Evolutionary conservation across 2,113 vertebrate genomes (phyloP), one percentile per base, ranked within the genome.

Genomic region (Motacilla tschutschensis): DNA sequence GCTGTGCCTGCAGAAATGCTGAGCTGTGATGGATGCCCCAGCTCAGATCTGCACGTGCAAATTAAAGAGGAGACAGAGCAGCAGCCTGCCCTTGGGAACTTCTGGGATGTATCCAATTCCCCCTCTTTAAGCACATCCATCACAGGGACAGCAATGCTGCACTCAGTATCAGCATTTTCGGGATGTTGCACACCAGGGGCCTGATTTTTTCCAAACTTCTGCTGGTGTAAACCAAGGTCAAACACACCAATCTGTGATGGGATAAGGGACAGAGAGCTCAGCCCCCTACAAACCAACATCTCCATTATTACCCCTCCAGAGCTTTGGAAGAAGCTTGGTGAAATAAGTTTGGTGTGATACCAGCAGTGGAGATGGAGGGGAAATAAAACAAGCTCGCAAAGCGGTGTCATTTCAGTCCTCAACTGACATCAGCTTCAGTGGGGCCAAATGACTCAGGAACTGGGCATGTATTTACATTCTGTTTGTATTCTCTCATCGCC

Each of bases 381-480:
- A 69, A 70, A 64, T 47, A 60, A 60, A 77, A 82, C 17, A 31
- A 73, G 15, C 75, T 41, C 57, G 2, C 31, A 51, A 20, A 57
- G 60, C 3, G 0, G 59, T 77, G 75, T 44, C 86, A 33, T 28
- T 80, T 80, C 51, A 89, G 90, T 74, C 87, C 83, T 83, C 74
- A 43, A 25, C 50, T 88, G 84, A 93, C 87, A 91, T 75, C 79
- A 90, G 72, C 62, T 79, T 26, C 87, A 31, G 46, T 0, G 2
- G 55, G 78, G 72, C 90, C 90, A 78, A 62, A 14, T 95, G 94
- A 91, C 62, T 90, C 64, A 93, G 57, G 50, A 86, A 29, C 83
- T 79, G 87, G 91, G 93, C 94, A 94, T 72, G 93, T 91, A 91
- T 93, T 95, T 93, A 88, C 93, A 94, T 95, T 95, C 93, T 94